phyloP scores from a whole-genome alignment of 2,888 invertebrate species.

The Thereva nobilitata region DNA sequence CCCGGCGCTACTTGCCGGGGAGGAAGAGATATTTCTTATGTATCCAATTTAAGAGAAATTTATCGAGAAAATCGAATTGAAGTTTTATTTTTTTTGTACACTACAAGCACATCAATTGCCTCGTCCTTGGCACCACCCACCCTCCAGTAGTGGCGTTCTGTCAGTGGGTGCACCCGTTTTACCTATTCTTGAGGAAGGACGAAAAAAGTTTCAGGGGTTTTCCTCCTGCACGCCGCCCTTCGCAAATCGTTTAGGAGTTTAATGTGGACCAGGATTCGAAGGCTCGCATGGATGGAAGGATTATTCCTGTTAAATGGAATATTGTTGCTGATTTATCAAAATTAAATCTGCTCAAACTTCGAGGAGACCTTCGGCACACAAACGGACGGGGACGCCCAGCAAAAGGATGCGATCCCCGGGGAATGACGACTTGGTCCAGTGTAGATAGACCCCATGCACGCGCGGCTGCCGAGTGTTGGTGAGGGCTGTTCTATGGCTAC shows the following conservation, averaged over 20 bases:
- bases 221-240: constrained; percentile 2
- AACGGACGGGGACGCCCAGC: too few relatives aligned
- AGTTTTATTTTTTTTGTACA: constrained; percentile 5
- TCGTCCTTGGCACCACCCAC: not conserved
- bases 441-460: too few relatives aligned
- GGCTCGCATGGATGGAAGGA: constrained; percentile 28
- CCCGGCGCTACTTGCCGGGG: too few relatives aligned
- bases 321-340: constrained; percentile 41
- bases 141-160: not conserved
- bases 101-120: constrained; percentile 12
- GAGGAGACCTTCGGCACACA: not conserved
- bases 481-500: too few relatives aligned
- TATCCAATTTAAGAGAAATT: not conserved
- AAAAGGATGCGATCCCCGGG: too few relatives aligned
- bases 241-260: constrained; percentile 14
- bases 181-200: not conserved
- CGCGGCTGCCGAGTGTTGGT: too few relatives aligned
- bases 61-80: constrained; percentile 23
- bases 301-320: constrained; percentile 40
- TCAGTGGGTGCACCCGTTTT: too few relatives aligned
- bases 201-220: not conserved
- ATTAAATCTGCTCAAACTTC: constrained; percentile 40
- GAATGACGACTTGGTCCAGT: too few relatives aligned
- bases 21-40: not conserved
- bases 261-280: constrained; percentile 21